Base-by-base conservation (phyloP, 2,888 invertebrate genomes). In the Drosophila dives region DNA sequence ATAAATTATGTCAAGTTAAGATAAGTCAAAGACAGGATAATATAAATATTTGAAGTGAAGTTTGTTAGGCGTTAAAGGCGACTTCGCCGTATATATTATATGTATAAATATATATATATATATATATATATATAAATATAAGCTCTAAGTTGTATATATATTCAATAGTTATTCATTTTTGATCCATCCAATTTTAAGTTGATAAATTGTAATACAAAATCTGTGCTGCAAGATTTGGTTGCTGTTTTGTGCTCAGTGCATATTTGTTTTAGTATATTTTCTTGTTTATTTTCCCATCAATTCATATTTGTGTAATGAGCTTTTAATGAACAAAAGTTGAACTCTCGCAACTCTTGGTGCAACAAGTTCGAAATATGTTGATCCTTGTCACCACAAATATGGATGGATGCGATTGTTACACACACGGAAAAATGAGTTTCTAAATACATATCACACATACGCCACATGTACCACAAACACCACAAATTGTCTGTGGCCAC, bases 331-430 rank as follows among this genome's bases (percentile, higher is more conserved):
- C 38, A 23, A 56, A 60, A 78, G 67, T 67, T 49, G 50, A 63
- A 75, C 56, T 60, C 64, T 77, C 33, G 33, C 15, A 56, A 49
- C n/a, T 42, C 36, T 58, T 48, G 45, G 63, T 75, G 75, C 75
- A 76, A 76, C 75, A 77, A 77, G 78, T 64, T 77, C 40, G 64
- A 55, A 74, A 67, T 65, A 75, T 75, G 72, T 65, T 67, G 26
- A 75, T 60, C 23, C 50, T 64, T 64, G 70, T 51, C 51, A 48
- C 42, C 23, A 29, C 58, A 67, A 58, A 60, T 64, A 60, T 60
- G 40, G 38, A 20, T 48, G 20, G 53, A 50, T 40, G 26, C 29
- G 55, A 38, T 36, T 33, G 49, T 12, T 11, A 26, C 36, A 54
- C n/a, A 50, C 38, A 23, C 4, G 45, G 8, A 36, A 49, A 63